phyloP scores from a whole-genome alignment of 2,797 vertebrate species.

The Malurus leucopterus region DNA sequence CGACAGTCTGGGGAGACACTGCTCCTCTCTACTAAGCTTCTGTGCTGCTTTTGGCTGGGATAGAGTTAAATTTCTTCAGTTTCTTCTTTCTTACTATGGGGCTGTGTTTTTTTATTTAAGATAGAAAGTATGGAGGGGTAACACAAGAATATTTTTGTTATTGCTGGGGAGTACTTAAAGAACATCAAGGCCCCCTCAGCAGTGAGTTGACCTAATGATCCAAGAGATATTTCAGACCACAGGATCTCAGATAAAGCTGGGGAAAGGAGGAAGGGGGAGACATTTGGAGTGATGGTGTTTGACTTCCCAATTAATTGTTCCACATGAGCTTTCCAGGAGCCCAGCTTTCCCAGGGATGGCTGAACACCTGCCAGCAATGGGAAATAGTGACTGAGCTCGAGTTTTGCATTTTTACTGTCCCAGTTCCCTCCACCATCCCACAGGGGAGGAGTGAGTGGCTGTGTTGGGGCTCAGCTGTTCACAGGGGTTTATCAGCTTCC shows the following conservation, averaged over 20 bases:
- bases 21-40: not conserved
- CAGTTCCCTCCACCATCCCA: not conserved
- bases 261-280: not conserved
- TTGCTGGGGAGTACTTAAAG: not conserved
- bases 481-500: not conserved
- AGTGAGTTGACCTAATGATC: not conserved
- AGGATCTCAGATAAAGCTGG: fast-evolving
- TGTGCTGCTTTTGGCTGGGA: not conserved
- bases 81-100: not conserved
- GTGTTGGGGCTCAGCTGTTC: not conserved
- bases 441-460: fast-evolving
- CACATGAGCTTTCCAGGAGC: fast-evolving
- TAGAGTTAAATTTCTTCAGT: not conserved
- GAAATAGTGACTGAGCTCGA: not conserved
- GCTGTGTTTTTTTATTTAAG: not conserved
- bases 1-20: not conserved
- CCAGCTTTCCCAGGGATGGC: not conserved
- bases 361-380: not conserved
- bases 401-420: not conserved
- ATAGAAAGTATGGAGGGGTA: not conserved
- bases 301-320: not conserved
- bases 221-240: not conserved
- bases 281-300: fast-evolving
- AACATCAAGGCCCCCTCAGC: not conserved
- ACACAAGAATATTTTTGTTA: not conserved